Evolutionary conservation across 37 sponge, comb jelly and placozoan species (phyloP), one percentile per base, ranked within the genome.

Genomic region (Aplysina aerophoba): DNA sequence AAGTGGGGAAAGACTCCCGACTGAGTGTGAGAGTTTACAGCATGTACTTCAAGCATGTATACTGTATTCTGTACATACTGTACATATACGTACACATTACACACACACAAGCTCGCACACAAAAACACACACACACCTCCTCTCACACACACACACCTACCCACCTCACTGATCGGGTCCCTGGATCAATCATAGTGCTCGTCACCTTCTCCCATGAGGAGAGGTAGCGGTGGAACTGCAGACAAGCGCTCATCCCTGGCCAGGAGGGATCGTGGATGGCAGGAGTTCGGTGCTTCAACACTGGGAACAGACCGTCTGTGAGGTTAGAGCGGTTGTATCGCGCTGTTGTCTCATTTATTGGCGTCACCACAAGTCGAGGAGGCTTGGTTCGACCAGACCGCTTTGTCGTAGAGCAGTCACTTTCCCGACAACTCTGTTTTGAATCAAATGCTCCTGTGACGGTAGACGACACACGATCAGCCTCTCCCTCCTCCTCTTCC

Each of bases 101-200:
- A 78, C 63, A 73, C 38, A 44, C 50, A 79, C 53, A 78, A 4
- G 63, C 28, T 1, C 56, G 39, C 57, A 31, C 77, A 39, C 1
- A 39, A 34, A 83, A 31, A 87, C 54, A 81, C 27, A 83, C 78
- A 60, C 86, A 59, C 37, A 65, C 41, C 34, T 15, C 4, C 79
- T 8, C 71, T 12, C 71, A 27, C 71, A 74, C 80, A 44, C 61
- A 69, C 75, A 74, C 54, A 35, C 5, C 1, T 5, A 58, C 87
- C 82, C 62, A 94, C 94, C 69, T 84, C 0, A 82, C 90, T 81
- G 88, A 91, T 60, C 89, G 64, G 12, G 93, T 86, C 64, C 84
- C 91, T 30, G 93, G 90, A 5, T 86, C 74, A 5, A 95, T 69
- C 82, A 88, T 90, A 37, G 93, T 92, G 40, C 96, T 91, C 19